These are phyloP conservation scores for Caranx ignobilis DNA, from an alignment of 2,113 vertebrate species.

Conservation along the genomic window DNA sequence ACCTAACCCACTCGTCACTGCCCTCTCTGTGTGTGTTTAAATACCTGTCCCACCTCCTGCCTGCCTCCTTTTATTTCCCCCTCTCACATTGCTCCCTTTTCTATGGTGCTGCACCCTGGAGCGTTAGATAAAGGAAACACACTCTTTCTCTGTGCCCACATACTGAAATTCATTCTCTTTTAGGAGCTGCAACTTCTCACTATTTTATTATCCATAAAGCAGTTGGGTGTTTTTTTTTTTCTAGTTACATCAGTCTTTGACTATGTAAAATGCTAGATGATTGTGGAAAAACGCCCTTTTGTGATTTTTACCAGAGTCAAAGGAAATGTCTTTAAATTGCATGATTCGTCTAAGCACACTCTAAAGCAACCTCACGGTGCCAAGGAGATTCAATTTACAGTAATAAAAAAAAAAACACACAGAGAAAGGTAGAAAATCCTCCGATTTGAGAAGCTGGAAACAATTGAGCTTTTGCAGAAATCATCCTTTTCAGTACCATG, in stretches of 20 bases:
- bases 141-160: not conserved
- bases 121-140: slow-evolving; percentile 1
- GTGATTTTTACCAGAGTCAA: not conserved
- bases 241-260: not conserved
- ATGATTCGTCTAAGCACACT: not conserved
- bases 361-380: not conserved
- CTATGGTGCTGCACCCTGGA: slow-evolving; percentile 17
- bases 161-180: slow-evolving; percentile 8
- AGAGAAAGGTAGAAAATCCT: not conserved
- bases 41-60: slow-evolving; percentile 37
- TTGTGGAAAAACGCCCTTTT: slow-evolving; percentile 3
- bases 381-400: not conserved
- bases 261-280: slow-evolving; percentile 10
- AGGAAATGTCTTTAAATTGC: not conserved
- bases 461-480: not conserved
- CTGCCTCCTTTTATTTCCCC: slow-evolving; percentile 28
- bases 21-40: slow-evolving; percentile 32
- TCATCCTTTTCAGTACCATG: not conserved
- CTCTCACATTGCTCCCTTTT: not conserved
- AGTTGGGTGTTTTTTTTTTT: not conserved
- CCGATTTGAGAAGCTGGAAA: not conserved
- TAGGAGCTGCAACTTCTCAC: not conserved
- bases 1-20: slow-evolving; percentile 41
- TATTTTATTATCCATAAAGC: slow-evolving; percentile 14
- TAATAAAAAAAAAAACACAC: not conserved